Evolutionary conservation across 37 sponge, comb jelly and placozoan genomes (phyloP).

Genomic region (Oopsacas minuta): DNA sequence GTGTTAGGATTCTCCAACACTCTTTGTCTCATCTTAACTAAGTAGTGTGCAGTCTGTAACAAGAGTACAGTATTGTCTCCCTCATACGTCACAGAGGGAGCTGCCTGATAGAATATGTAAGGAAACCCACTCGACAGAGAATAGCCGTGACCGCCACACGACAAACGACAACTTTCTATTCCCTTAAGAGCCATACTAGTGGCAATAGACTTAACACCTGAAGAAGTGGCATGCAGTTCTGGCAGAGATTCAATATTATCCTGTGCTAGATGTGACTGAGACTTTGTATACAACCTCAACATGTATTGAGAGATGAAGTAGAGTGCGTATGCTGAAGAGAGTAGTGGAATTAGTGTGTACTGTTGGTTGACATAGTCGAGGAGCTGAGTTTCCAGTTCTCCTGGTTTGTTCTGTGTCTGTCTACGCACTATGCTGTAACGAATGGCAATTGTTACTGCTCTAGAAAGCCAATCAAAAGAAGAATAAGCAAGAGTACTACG

Average conservation of each 20-base stretch:
- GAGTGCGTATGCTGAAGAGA: constrained; percentile 64
- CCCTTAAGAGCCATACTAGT: constrained; percentile 34
- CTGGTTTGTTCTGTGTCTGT: neutral
- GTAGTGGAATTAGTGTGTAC: constrained; percentile 67
- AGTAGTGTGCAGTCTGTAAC: constrained; percentile 74
- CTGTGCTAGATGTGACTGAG: constrained; percentile 30
- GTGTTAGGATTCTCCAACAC: neutral
- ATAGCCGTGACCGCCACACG: constrained; percentile 91
- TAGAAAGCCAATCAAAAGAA: constrained; percentile 28
- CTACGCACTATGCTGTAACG: too few species aligned
- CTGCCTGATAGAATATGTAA: constrained; percentile 34
- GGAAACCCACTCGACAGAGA: constrained; percentile 73
- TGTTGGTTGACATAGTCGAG: constrained; percentile 79
- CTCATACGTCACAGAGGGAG: constrained; percentile 56
- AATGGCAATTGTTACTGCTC: constrained; percentile 64
- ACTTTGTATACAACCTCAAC: constrained; percentile 28
- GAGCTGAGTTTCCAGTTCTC: constrained; percentile 55
- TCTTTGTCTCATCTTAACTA: neutral
- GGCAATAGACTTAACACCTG: constrained; percentile 71
- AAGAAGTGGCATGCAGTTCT: constrained; percentile 83
- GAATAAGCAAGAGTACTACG: constrained; percentile 32
- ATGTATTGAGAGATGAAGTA: constrained; percentile 36
- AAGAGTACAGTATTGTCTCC: constrained; percentile 86
- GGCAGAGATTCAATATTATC: constrained; percentile 57
- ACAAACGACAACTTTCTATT: constrained; percentile 66